Percentiles rank a stretch among this genome's conserved stretches.
These are phyloP conservation scores for Sitta carolinensis DNA, from an alignment of 2,797 vertebrate species.

Conservation along the genomic window DNA sequence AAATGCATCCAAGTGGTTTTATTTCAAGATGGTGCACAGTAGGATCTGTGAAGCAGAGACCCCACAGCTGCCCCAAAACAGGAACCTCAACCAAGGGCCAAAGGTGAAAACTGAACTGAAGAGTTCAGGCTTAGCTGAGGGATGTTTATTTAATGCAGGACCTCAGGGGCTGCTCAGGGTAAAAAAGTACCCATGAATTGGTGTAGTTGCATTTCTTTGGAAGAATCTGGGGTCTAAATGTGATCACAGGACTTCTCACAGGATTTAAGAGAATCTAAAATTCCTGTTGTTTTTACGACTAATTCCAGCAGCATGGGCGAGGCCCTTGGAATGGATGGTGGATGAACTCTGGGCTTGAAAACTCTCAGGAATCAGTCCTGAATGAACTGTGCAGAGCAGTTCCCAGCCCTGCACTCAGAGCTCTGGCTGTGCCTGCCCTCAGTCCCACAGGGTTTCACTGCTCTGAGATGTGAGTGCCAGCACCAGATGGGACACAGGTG, in stretches of 20 bases:
- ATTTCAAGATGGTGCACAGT: neutral
- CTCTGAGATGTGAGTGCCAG: neutral
- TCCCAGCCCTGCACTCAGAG: neutral
- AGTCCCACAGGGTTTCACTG: rapidly evolving
- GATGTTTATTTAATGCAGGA: neutral
- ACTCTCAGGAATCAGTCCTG: neutral
- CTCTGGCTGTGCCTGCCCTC: neutral
- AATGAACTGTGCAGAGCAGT: neutral
- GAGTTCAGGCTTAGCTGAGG: neutral
- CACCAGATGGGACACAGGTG: neutral
- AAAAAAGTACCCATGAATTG: neutral
- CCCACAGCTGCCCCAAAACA: neutral
- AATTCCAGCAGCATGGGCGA: neutral
- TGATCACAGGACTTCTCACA: neutral
- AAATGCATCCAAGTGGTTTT: neutral
- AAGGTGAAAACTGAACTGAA: neutral
- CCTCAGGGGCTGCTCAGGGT: neutral
- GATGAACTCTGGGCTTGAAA: neutral
- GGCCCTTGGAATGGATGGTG: neutral
- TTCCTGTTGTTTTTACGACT: neutral
- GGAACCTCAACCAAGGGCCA: neutral
- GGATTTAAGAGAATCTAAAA: neutral
- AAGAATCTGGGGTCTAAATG: neutral
- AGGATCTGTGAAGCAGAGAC: neutral
- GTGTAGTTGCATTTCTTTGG: neutral